Base-by-base conservation (phyloP, 2,113 vertebrate species). In the Oxygymnocypris stewartii region DNA sequence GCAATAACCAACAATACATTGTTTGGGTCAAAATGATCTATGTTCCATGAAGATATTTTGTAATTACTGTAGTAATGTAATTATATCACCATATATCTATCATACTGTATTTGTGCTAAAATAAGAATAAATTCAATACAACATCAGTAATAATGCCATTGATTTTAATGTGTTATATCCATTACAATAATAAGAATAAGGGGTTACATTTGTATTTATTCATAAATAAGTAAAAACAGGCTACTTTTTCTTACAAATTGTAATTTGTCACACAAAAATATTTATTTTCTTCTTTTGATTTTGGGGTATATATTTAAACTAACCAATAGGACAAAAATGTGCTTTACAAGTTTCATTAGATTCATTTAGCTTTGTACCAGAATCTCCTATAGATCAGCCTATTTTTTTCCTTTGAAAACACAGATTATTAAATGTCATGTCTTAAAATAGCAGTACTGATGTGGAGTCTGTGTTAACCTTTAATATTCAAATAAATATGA, bases 401-500 rank as follows among this genome's bases (percentile, higher is more conserved):
- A 1, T 40, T 37, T 1, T 31, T 31, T 10, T 4, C 20, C 25
- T 8, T 78, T 20, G 25, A 18, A 11, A 54, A 51, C n/a, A 76
- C 7, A 37, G 31, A 20, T 20, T 37, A 18, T 71, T 78, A 20
- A 31, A 49, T 37, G 31, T 59, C 28, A 37, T 0, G 37, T 1
- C 49, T 23, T 37, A 57, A 9, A 57, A 23, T 35, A 78, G 9
- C 16, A 28, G 54, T n/a, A 20, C 31, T 59, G 16, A 79, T 79
- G 31, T 79, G 10, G 7, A 59, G 31, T 59, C 16, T 6, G 49
- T 37, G 28, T 57, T 37, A 23, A 20, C 6, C 11, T 73, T 73
- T 40, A 73, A 73, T 76, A 67, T 69, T 35, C 6, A 47, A 49
- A 69, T 69, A 69, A 78, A 54, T 31, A 35, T 49, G 49, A 71